Evolutionary conservation across 2,797 vertebrate genomes (phyloP).

Genomic region (Orestias chungarensis): DNA sequence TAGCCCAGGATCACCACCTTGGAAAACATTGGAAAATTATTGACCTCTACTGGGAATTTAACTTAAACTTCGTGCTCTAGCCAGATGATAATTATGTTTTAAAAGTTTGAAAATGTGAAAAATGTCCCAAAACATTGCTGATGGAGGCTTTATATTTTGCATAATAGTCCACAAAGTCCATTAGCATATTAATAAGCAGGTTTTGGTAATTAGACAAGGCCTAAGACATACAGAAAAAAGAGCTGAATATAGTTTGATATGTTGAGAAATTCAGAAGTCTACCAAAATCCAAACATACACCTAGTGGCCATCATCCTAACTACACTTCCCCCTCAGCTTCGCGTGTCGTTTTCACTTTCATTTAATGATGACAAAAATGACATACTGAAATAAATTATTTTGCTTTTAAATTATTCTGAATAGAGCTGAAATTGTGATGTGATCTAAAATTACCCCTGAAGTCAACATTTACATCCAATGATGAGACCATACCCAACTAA

Average conservation of each 20-base stretch:
- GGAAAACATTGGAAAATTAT: no score
- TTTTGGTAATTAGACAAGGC: neutral
- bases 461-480: neutral
- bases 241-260: neutral
- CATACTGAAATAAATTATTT: no score
- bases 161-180: neutral
- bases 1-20: no score
- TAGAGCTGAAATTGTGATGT: neutral
- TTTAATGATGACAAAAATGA: no score
- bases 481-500: neutral
- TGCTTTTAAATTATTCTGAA: neutral
- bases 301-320: neutral
- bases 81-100: neutral
- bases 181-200: neutral
- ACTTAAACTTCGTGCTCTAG: neutral
- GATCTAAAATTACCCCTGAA: neutral
- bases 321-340: neutral
- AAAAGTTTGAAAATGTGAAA: neutral
- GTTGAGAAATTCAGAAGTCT: neutral
- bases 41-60: neutral
- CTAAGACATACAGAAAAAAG: neutral
- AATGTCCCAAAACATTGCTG: neutral
- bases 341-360: neutral
- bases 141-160: neutral
- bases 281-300: neutral